A percentile compares a stretch with the other conserved stretches of the same genome.
Conservation (phyloP, 2,797 vertebrate genomes). For the Aulostomus chinensis region DNA sequence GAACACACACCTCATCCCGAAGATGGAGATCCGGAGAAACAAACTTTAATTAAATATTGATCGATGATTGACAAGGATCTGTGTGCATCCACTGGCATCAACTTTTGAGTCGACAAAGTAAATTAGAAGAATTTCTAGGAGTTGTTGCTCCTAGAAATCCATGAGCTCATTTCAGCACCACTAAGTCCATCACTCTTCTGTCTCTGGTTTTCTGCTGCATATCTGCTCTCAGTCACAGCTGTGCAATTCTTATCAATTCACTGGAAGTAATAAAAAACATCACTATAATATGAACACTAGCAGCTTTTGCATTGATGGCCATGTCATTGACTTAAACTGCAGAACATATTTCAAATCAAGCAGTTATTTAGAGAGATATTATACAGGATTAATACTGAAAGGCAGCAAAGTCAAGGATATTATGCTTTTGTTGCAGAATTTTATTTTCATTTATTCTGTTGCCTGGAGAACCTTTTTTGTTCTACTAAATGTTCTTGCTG, state of each 20-base stretch:
- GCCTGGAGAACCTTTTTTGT: too few species aligned
- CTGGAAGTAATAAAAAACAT: conserved; percentile 19
- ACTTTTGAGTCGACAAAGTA: conserved; percentile 22
- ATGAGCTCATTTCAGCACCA: conserved; percentile 59
- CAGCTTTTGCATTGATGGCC: conserved; percentile 33
- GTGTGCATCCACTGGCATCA: conserved; percentile 66
- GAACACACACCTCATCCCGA: conserved; percentile 52
- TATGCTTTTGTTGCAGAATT: too few species aligned
- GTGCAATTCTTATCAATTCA: conserved; percentile 63
- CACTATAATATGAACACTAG: too few species aligned
- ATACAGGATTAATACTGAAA: too few species aligned
- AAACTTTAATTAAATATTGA: conserved; percentile 28
- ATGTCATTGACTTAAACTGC: conserved; percentile 44
- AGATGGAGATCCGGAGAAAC: conserved; percentile 1
- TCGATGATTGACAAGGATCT: conserved; percentile 38
- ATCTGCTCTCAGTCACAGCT: conserved; percentile 58
- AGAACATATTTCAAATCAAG: conserved; percentile 43
- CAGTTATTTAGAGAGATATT: conserved; percentile 44
- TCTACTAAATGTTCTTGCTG: neutral
- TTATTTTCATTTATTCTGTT: too few species aligned
- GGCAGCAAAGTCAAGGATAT: too few species aligned
- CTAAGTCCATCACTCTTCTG: conserved; percentile 58
- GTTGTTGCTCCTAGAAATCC: conserved; percentile 59
- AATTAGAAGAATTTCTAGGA: conserved; percentile 55
- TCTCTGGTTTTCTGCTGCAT: conserved; percentile 62